These are phyloP conservation scores for Lophius americanus DNA, from an alignment of 2,797 vertebrate species.

Conservation along the genomic window DNA sequence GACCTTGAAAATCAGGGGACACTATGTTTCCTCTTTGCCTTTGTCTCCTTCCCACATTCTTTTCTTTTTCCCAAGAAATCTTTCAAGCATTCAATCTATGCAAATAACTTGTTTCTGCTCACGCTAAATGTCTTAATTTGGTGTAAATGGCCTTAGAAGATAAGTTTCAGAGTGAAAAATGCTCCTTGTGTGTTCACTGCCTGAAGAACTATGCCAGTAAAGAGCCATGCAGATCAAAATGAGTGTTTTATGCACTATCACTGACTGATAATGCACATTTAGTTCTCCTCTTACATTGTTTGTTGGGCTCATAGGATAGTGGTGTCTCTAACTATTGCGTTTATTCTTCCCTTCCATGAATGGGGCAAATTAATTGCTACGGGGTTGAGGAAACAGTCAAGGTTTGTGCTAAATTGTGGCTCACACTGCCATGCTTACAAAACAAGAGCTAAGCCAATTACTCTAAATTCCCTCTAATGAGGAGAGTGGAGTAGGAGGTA, in stretches of 20 bases:
- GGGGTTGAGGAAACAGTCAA: constrained; percentile 60
- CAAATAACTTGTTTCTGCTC: constrained; percentile 52
- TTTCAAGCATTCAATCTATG: constrained; percentile 46
- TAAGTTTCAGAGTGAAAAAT: constrained; percentile 33
- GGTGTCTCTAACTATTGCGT: constrained; percentile 65
- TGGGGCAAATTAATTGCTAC: constrained; percentile 70
- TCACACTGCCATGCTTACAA: constrained; percentile 58
- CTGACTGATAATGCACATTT: constrained; percentile 56
- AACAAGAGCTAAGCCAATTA: constrained; percentile 56
- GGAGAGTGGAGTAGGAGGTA: constrained; percentile 39
- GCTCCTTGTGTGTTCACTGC: constrained; percentile 15
- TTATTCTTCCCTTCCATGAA: constrained; percentile 71
- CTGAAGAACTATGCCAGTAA: constrained; percentile 37
- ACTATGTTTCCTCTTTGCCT: constrained; percentile 11
- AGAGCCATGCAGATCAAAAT: constrained; percentile 42
- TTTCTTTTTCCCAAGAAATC: not conserved
- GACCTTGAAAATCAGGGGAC: constrained; percentile 32
- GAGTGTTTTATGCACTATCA: constrained; percentile 53
- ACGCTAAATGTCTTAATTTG: constrained; percentile 62
- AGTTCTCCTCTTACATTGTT: constrained; percentile 63
- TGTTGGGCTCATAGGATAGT: constrained; percentile 55
- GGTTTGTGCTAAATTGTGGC: constrained; percentile 61
- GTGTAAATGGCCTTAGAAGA: constrained; percentile 57
- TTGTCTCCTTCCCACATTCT: not conserved
- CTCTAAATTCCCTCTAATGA: constrained; percentile 62